Evolutionary conservation across 30 jellyfish, hydroid and myxozoan species (phyloP).

Genomic region (Hydractinia echinata): DNA sequence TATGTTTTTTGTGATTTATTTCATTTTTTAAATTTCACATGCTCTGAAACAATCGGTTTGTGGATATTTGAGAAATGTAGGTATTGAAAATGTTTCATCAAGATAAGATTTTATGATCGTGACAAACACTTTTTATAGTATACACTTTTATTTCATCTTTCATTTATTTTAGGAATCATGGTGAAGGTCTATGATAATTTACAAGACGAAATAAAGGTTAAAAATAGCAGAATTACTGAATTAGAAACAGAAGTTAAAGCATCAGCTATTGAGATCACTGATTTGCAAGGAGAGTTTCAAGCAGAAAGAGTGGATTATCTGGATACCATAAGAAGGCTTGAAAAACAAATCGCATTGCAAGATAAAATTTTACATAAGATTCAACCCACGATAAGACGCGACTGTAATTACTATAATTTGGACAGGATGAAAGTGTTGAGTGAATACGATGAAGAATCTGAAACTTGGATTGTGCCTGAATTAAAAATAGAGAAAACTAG

Average conservation of each 20-base stretch:
- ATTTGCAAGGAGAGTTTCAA: constrained; percentile 88
- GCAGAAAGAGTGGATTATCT: constrained; percentile 87
- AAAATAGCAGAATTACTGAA: constrained; percentile 53
- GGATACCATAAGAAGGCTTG: constrained; percentile 86
- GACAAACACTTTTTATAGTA: background rate
- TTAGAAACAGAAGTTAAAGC: constrained; percentile 61
- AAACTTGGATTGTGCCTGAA: constrained; percentile 79
- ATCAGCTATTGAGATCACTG: constrained; percentile 65
- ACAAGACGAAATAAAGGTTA: constrained; percentile 85
- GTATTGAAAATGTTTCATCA: background rate
- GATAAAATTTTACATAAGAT: constrained; percentile 72
- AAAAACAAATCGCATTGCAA: constrained; percentile 76
- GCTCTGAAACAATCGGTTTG: background rate
- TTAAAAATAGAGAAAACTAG: constrained; percentile 67
- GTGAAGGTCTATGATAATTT: constrained; percentile 90
- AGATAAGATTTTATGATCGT: background rate
- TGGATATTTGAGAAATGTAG: too few species aligned
- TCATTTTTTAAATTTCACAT: too few species aligned
- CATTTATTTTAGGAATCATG: constrained; percentile 44
- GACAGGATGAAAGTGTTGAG: constrained; percentile 58
- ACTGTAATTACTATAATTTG: constrained; percentile 75
- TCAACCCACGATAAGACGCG: constrained; percentile 95
- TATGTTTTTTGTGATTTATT: too few species aligned
- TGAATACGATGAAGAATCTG: constrained; percentile 79
- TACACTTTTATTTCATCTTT: background rate